Base-by-base conservation (phyloP, 2,113 vertebrate genomes). In the Oophaga pumilio region DNA sequence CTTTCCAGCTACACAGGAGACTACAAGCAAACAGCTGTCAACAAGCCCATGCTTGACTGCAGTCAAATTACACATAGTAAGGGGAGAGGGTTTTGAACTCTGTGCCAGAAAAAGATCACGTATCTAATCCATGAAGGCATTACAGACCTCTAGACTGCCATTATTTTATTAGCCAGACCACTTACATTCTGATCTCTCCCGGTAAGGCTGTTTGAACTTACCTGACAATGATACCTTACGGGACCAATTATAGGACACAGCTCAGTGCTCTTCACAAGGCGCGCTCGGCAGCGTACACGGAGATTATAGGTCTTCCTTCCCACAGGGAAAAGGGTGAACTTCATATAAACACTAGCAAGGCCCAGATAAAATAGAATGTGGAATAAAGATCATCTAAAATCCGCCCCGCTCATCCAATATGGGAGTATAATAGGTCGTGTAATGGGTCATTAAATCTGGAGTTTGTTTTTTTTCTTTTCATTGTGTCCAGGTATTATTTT, bases 51-150 rank as follows among this genome's bases (percentile, higher is more conserved):
- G 91, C 90, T 81, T 88, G 92, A 92, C 91, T 92, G 88, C 91
- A 93, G 74, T 88, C 89, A 92, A 92, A 93, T 91, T 91, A 90
- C 92, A 91, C 91, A 91, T 79, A 90, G 84, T 83, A 92, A 92
- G 91, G 89, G 82, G 91, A 92, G 53, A 91, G 74, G 84, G 84
- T 89, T 94, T 93, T 92, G 80, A 94, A 92, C 90, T 91, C 86
- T 69, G 90, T 89, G 91, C 91, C 91, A 93, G 89, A 85, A 90
- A 92, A 92, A 89, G 90, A 93, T 92, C 91, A 91, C 49, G 66
- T 92, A 92, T 90, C 92, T 93, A 93, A 93, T 91, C 90, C 92
- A 89, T 76, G 88, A 89, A 92, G 89, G 90, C 92, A 94, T 89
- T 89, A 90, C 86, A 93, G 88, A 89, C 88, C 82, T 90, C 81